These are phyloP conservation scores for Nesidiocoris tenuis DNA, from an alignment of 2,888 invertebrate species.

Conservation along the genomic window DNA sequence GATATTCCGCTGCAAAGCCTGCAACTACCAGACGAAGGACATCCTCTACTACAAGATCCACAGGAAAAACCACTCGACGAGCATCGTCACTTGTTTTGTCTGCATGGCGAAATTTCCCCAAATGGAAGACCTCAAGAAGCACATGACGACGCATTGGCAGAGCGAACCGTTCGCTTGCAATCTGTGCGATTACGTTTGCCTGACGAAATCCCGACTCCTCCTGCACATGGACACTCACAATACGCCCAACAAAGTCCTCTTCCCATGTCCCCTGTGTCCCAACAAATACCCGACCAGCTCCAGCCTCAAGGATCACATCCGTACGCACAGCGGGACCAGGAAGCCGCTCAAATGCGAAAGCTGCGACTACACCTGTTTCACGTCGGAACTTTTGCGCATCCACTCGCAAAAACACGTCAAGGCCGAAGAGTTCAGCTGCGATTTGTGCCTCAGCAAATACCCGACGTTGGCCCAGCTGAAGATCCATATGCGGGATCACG, in stretches of 20 bases:
- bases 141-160: slow-evolving; percentile 9
- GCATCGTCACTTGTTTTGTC: slow-evolving; percentile 1
- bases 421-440: neutral
- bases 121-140: neutral
- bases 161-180: slow-evolving; percentile 9
- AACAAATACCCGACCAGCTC: slow-evolving; percentile 25
- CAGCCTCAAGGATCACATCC: slow-evolving; percentile 11
- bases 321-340: neutral
- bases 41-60: neutral
- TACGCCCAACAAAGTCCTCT: neutral
- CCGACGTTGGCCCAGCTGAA: neutral
- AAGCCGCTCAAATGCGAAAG: slow-evolving; percentile 24
- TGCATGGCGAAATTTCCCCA: neutral
- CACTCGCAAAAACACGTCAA: slow-evolving; percentile 11
- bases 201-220: slow-evolving; percentile 4
- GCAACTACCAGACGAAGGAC: slow-evolving; percentile 11
- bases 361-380: slow-evolving; percentile 24
- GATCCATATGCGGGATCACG: neutral
- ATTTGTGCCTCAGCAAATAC: neutral
- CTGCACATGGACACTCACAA: slow-evolving; percentile 12
- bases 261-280: slow-evolving; percentile 21
- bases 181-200: slow-evolving; percentile 24
- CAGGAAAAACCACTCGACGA: neutral
- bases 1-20: slow-evolving; percentile 10
- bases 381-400: slow-evolving; percentile 14